Conservation (phyloP, 2,888 invertebrate species). For the Caprella mutica region DNA sequence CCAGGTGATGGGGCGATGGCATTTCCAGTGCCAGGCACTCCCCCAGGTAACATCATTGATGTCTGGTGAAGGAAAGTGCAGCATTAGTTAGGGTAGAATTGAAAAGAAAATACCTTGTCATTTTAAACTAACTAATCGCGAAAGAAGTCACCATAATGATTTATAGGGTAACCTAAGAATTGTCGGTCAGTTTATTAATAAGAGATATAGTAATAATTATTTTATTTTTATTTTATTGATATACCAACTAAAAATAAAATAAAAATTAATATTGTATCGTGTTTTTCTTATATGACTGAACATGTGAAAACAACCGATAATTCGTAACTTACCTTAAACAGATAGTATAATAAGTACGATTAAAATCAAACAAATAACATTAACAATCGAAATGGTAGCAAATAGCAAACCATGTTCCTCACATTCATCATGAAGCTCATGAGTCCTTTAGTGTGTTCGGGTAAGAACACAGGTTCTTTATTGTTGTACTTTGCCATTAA, state of each 20-base stretch:
- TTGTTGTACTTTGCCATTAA: conserved; percentile 24
- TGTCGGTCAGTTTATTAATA: background rate
- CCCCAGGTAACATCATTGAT: too few relatives aligned
- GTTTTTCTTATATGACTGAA: background rate
- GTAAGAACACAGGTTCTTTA: conserved; percentile 21
- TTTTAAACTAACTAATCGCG: too few relatives aligned
- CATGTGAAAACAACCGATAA: background rate
- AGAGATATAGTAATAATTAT: background rate
- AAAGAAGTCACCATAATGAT: too few relatives aligned
- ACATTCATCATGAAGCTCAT: conserved; percentile 32
- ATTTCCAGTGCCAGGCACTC: too few relatives aligned
- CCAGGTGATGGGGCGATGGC: too few relatives aligned
- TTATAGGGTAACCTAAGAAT: too few relatives aligned
- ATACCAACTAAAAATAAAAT: background rate
- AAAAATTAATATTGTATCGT: background rate
- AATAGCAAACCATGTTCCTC: background rate
- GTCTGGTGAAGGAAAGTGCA: too few relatives aligned
- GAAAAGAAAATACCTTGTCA: too few relatives aligned
- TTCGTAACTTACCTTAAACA: background rate
- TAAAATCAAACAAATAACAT: background rate
- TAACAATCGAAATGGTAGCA: background rate
- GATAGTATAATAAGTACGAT: background rate
- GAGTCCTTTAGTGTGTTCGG: conserved; percentile 23
- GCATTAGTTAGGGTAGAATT: too few relatives aligned
- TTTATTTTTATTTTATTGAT: background rate